These are phyloP conservation scores for Hyalella azteca DNA, from an alignment of 2,888 invertebrate genomes.

Conservation along the genomic window DNA sequence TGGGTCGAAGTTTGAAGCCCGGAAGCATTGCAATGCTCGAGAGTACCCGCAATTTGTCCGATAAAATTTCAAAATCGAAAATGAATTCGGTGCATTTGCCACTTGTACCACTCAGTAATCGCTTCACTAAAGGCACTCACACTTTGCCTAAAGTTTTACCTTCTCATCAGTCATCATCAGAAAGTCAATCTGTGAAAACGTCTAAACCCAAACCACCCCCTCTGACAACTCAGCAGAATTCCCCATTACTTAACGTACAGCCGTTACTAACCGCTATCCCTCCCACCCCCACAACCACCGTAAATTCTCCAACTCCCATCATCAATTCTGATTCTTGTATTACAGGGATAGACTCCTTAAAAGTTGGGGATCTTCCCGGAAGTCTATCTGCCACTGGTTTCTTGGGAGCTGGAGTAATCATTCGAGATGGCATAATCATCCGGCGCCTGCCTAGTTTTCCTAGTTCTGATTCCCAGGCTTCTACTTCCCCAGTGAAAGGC, in stretches of 20 bases:
- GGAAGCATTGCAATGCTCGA: not conserved
- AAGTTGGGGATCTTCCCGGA: conserved; percentile 21
- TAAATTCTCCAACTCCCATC: conserved; percentile 50
- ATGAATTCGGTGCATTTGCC: not conserved
- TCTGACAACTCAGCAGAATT: not conserved
- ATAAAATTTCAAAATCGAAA: conserved; percentile 12
- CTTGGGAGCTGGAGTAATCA: conserved; percentile 1
- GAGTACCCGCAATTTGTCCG: not conserved
- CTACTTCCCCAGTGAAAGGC: conserved; percentile 61
- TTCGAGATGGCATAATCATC: conserved; percentile 33
- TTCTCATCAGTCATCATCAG: conserved; percentile 5
- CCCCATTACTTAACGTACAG: not conserved
- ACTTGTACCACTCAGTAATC: not conserved
- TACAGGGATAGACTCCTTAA: conserved; percentile 1
- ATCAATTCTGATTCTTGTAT: not conserved
- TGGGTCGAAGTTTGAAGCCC: not conserved
- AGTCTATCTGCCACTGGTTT: conserved; percentile 21
- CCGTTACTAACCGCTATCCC: conserved; percentile 38
- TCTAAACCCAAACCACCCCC: conserved; percentile 20
- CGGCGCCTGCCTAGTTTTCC: conserved; percentile 80
- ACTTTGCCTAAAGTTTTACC: conserved; percentile 16
- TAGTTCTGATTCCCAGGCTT: conserved; percentile 71
- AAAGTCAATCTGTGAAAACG: not conserved
- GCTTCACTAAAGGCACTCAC: not conserved
- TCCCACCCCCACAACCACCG: conserved; percentile 59